phyloP scores from a whole-genome alignment of 2,888 invertebrate species.

The Caenorhabditis virilis region DNA sequence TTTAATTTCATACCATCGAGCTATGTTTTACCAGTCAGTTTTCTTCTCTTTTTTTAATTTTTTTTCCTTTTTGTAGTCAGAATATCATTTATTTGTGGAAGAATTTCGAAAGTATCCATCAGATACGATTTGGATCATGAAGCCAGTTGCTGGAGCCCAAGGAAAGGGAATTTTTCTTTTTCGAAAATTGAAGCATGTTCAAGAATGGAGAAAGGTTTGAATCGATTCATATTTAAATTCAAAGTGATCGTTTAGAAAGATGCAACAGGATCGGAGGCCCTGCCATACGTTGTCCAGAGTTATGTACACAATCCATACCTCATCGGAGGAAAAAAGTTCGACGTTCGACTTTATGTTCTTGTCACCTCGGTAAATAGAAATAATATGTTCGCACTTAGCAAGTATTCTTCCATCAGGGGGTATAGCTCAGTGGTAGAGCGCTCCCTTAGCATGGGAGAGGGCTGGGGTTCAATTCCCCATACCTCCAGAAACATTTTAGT shows the following conservation, averaged over 20 bases:
- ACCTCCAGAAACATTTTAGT: slow-evolving; percentile 37
- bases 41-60: not conserved
- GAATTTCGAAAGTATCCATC: slow-evolving; percentile 73
- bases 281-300: slow-evolving; percentile 73
- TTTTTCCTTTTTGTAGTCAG: slow-evolving; percentile 69
- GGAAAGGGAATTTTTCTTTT: slow-evolving; percentile 76
- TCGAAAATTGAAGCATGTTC: slow-evolving; percentile 72
- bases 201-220: slow-evolving; percentile 72
- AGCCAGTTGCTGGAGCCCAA: slow-evolving; percentile 75
- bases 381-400: not conserved
- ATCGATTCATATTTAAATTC: too few relatives aligned
- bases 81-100: slow-evolving; percentile 75
- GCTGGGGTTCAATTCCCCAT: slow-evolving; percentile 56
- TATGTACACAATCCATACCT: slow-evolving; percentile 75
- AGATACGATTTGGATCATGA: slow-evolving; percentile 76
- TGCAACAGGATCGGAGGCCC: slow-evolving; percentile 47
- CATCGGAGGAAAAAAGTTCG: slow-evolving; percentile 75
- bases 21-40: slow-evolving; percentile 74
- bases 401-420: slow-evolving; percentile 28
- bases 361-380: slow-evolving; percentile 71
- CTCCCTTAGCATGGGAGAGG: slow-evolving; percentile 60
- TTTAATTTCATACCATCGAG: slow-evolving; percentile 74
- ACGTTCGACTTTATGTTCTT: slow-evolving; percentile 75
- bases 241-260: too few relatives aligned
- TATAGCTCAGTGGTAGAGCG: slow-evolving; percentile 61